Evolutionary conservation across 2,888 invertebrate genomes (phyloP), one percentile per base, ranked within the genome.

Genomic region (Eilema griseolum): DNA sequence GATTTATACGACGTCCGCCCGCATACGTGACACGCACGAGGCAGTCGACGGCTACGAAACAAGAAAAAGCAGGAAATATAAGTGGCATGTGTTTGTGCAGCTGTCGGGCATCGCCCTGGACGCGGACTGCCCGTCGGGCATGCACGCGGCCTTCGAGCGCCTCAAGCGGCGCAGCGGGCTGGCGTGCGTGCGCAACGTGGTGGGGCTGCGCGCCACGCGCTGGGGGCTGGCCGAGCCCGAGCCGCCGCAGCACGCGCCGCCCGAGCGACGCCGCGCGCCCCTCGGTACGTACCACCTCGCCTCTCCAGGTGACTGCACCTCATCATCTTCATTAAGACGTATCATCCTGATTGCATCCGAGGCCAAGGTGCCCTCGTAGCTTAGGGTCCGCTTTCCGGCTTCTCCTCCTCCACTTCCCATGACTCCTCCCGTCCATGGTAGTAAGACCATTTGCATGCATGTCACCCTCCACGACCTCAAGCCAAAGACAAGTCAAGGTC

Each of bases 91-190:
- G 31, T 12, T 28, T 41, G 23, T 41, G 5, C 59, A 95, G 95
- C 77, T 95, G 85, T 95, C 95, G 2, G 95, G 95, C 66, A 93
- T 95, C 81, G 95, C 95, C 59, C 85, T 95, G 85, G 95, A 95
- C 86, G 95, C 95, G 77, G 95, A 95, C 89, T 95, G 95, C 73
- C 92, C 93, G 79, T 71, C 86, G 73, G 92, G 93, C 83, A 94
- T 95, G 93, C 94, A 92, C 86, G 92, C 90, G 74, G 90, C 92
- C 77, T 95, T 95, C 90, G 93, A 92, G 88, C 93, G 95, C 24
- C 89, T 95, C 74, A 90, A 89, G 87, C 89, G 90, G 56, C 93
- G 93, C 80, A 83, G 89, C 69, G 73, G 85, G 56, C 81, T 93
- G 83, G 84, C 91, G 72, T 83, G 87, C 86, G 95, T 95, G 82